Evolutionary conservation across 1,140 invertebrate genomes (phyloP).

Genomic region (Neodiprion fabricii): DNA sequence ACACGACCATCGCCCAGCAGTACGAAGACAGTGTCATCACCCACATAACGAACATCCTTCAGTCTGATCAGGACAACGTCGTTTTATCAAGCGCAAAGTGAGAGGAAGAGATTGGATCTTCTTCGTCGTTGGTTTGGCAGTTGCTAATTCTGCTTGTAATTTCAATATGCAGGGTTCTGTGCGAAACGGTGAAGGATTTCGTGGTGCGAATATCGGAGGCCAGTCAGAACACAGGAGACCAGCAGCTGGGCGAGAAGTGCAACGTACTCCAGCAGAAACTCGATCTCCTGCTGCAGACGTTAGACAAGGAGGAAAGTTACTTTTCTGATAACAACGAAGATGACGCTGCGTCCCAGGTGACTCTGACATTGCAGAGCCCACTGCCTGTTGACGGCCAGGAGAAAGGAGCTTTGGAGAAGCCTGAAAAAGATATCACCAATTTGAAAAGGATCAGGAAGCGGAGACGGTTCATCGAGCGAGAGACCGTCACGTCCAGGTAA

Average conservation of each 20-base stretch:
- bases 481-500: constrained; percentile 50
- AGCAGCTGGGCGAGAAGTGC: constrained; percentile 73
- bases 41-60: constrained; percentile 87
- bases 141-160: constrained; percentile 12
- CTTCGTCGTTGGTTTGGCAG: not conserved
- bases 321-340: constrained; percentile 40
- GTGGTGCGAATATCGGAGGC: constrained; percentile 68
- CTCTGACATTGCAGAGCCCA: constrained; percentile 29
- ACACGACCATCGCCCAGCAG: constrained; percentile 61
- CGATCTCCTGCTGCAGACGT: constrained; percentile 73
- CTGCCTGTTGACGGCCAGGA: constrained; percentile 58
- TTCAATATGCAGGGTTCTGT: constrained; percentile 66
- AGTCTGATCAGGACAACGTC: constrained; percentile 80
- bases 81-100: constrained; percentile 80
- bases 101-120: constrained; percentile 37
- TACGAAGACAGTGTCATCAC: constrained; percentile 84
- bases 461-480: constrained; percentile 44
- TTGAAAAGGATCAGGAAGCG: constrained; percentile 46
- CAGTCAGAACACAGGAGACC: constrained; percentile 65
- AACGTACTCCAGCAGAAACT: constrained; percentile 80
- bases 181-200: constrained; percentile 84
- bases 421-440: constrained; percentile 66
- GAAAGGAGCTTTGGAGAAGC: constrained; percentile 67
- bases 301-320: constrained; percentile 70
- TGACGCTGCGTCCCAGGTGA: constrained; percentile 34